Base-by-base conservation (phyloP, 2,888 invertebrate species). In the Shargacucullia verbasci region DNA sequence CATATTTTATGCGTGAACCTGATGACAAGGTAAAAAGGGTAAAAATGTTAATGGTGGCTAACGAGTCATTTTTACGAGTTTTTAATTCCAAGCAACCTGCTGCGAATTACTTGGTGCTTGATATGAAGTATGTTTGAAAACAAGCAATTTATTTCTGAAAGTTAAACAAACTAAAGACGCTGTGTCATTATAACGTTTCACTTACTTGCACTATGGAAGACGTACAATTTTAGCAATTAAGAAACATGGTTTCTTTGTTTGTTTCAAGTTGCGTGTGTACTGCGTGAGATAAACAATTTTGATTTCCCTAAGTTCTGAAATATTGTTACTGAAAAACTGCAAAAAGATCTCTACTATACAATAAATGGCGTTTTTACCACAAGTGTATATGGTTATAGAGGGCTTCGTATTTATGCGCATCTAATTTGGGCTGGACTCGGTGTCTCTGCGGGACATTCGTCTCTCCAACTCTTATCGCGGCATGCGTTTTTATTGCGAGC, bases 401-500 rank as follows among this genome's bases (percentile, higher is more conserved):
- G 57, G 41, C 59, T 59, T 55, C 72, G 79, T 86, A 90, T 90
- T 87, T 92, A 93, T 93, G 92, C 90, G 91, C 92, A 93, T 94
- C 88, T 91, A 84, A 91, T 92, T 91, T 90, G 87, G 87, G 80
- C 76, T 73, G 79, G 63, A 71, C 77, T 74, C 77, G 71, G 73
- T 71, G 80, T 82, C 86, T 74, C 85, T 82, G 85, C 90, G 87
- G 87, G 81, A 79, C 73, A 74, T 79, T 73, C 73, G 76, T 65
- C 67, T 61, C 69, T 62, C 68, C 71, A 73, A 73, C 81, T 83
- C 83, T 86, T 87, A 88, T 87, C 88, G 85, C 80, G 82, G 83
- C 81, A 71, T 85, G 84, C 83, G 86, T 92, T 92, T 92, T 92
- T 93, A 88, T 86, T 82, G 86, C 83, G 78, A 86, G 85, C 90